These are phyloP conservation scores for Phalacrocorax pelagicus DNA, from an alignment of 2,113 vertebrate species.

Conservation along the genomic window DNA sequence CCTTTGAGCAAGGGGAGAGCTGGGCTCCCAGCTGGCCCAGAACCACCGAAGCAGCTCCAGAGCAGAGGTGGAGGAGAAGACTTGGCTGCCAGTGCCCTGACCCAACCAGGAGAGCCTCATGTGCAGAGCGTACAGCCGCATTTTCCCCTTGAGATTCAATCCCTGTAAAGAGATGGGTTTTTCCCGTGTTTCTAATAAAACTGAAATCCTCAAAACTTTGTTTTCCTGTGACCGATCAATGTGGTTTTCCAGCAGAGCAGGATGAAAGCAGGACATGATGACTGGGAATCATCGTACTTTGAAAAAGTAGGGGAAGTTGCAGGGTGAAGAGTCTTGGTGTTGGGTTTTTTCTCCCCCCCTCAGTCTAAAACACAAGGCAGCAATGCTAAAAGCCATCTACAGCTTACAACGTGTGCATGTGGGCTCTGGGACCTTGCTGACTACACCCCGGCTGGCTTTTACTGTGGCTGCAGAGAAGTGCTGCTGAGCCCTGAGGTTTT, in stretches of 20 bases:
- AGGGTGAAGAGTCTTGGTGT: neutral
- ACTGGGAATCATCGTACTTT: rapidly evolving
- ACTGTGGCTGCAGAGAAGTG: neutral
- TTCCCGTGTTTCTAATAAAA: neutral
- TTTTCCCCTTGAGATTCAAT: neutral
- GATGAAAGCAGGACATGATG: neutral
- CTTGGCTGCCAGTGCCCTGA: neutral
- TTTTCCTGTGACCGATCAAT: neutral
- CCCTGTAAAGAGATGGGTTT: neutral
- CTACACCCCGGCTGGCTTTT: neutral
- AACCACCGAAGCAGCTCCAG: neutral
- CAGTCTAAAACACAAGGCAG: neutral
- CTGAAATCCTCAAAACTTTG: neutral
- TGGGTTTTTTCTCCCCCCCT: neutral
- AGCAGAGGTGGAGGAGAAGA: neutral
- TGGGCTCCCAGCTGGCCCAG: neutral
- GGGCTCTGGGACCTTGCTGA: neutral
- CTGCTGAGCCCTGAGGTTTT: neutral
- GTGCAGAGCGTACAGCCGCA: neutral
- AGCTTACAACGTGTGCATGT: neutral
- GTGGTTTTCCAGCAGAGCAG: neutral
- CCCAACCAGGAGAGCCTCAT: neutral
- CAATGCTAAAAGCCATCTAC: neutral
- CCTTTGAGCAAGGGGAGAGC: neutral
- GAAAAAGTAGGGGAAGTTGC: neutral